A percentile compares a stretch with the other conserved stretches of the same genome.
These are phyloP conservation scores for Isurus oxyrinchus DNA, from an alignment of 2,113 vertebrate genomes.

Conservation along the genomic window DNA sequence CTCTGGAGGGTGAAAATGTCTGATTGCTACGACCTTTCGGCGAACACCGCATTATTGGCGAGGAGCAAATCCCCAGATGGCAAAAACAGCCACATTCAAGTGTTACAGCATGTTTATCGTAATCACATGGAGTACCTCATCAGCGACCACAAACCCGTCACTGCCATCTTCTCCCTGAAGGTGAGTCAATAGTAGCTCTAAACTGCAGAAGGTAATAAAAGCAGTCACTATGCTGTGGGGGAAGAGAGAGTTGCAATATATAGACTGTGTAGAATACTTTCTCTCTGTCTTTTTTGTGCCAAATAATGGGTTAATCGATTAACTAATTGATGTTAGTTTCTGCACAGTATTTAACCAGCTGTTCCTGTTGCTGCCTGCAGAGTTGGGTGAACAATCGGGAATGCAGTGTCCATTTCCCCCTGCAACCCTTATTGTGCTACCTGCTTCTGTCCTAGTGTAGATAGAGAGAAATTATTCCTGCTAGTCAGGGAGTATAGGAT, in stretches of 20 bases:
- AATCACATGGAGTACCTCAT: constrained; percentile 90
- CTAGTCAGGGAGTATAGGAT: no score
- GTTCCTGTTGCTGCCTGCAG: neutral
- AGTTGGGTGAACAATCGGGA: neutral
- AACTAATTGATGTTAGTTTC: neutral
- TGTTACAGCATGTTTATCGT: constrained; percentile 77
- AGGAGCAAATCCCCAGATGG: constrained; percentile 59
- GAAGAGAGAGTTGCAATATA: neutral
- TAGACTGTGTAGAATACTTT: neutral
- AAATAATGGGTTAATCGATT: no score
- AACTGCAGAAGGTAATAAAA: neutral
- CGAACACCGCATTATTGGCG: constrained; percentile 52
- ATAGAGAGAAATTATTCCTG: no score
- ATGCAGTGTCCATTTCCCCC: neutral
- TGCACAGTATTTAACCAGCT: neutral
- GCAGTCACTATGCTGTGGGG: neutral
- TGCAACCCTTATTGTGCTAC: no score
- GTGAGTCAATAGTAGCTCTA: constrained; percentile 55
- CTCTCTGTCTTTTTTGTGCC: neutral
- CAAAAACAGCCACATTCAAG: constrained; percentile 62
- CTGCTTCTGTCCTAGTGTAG: no score
- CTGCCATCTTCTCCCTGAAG: constrained; percentile 77
- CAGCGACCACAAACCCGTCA: constrained; percentile 95
- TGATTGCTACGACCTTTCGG: constrained; percentile 56
- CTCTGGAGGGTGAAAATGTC: constrained; percentile 85